phyloP scores from a whole-genome alignment of 2,888 invertebrate genomes.

The Bombylius discolor region DNA sequence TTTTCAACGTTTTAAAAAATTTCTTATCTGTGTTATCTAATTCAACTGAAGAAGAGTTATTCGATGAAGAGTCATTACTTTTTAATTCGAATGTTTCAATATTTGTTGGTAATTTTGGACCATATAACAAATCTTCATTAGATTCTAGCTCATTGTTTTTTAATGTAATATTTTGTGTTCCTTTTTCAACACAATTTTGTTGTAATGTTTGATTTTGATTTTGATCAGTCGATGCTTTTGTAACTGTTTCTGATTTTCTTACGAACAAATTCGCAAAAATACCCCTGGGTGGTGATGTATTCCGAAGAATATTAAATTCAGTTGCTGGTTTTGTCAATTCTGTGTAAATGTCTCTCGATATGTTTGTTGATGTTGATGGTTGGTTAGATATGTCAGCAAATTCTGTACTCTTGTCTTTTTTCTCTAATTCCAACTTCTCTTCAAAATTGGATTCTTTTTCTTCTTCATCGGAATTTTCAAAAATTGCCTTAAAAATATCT shows the following conservation, averaged over 20 bases:
- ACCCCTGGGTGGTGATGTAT: slow-evolving; percentile 56
- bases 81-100: background rate
- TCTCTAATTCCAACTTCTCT: too few relatives aligned
- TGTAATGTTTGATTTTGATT: background rate
- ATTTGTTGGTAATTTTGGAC: slow-evolving; percentile 2
- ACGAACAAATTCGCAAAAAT: slow-evolving; percentile 41
- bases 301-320: slow-evolving; percentile 46
- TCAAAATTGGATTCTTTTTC: slow-evolving; percentile 34
- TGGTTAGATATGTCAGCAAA: slow-evolving; percentile 9
- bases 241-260: background rate
- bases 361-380: slow-evolving; percentile 6
- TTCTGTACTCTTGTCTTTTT: slow-evolving; percentile 23
- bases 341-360: slow-evolving; percentile 20
- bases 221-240: background rate
- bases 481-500: slow-evolving; percentile 83
- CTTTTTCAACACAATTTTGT: background rate
- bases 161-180: background rate
- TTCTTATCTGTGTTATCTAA: slow-evolving; percentile 3
- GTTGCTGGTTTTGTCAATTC: slow-evolving; percentile 27
- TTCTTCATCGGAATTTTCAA: slow-evolving; percentile 64
- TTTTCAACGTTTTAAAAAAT: slow-evolving; percentile 10
- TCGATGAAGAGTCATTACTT: background rate
- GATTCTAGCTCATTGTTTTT: background rate
- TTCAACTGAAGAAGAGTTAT: background rate
- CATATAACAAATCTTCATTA: slow-evolving; percentile 3